Conservation (phyloP, 2,797 vertebrate species). For the Sarcophilus harrisii region DNA sequence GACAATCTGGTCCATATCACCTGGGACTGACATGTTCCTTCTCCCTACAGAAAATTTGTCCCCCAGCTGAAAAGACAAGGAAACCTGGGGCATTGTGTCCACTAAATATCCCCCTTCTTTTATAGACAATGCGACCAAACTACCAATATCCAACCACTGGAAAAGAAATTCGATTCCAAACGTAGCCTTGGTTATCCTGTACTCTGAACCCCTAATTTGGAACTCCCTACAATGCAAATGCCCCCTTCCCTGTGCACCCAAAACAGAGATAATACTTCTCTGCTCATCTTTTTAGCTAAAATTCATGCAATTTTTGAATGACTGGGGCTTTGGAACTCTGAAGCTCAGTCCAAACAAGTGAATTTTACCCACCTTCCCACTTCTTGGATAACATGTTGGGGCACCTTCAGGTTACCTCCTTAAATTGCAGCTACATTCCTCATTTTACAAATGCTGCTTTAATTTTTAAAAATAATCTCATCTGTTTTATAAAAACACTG, state of each 20-base stretch:
- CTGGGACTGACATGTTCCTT: not conserved
- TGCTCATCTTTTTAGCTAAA: not conserved
- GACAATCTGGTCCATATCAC: not conserved
- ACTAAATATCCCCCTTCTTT: not conserved
- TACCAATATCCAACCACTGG: not conserved
- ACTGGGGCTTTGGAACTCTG: not conserved
- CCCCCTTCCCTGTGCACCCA: not conserved
- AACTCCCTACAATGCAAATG: not conserved
- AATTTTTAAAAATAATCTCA: not conserved
- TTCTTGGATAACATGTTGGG: not conserved
- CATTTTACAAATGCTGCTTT: not conserved
- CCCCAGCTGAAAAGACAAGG: not conserved
- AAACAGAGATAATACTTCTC: not conserved
- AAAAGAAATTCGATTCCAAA: not conserved
- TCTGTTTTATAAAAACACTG: not conserved
- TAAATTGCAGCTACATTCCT: not conserved
- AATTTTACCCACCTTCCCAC: not conserved
- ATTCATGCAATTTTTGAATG: not conserved
- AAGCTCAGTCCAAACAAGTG: not conserved
- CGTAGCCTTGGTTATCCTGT: not conserved
- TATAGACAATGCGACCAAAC: not conserved
- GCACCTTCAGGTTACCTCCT: not conserved
- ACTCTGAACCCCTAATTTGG: not conserved
- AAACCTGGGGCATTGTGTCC: not conserved
- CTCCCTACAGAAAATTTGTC: not conserved